Evolutionary conservation across 2,888 invertebrate species (phyloP), one percentile per base, ranked within the genome.

Genomic region (Drosophila demipolita): DNA sequence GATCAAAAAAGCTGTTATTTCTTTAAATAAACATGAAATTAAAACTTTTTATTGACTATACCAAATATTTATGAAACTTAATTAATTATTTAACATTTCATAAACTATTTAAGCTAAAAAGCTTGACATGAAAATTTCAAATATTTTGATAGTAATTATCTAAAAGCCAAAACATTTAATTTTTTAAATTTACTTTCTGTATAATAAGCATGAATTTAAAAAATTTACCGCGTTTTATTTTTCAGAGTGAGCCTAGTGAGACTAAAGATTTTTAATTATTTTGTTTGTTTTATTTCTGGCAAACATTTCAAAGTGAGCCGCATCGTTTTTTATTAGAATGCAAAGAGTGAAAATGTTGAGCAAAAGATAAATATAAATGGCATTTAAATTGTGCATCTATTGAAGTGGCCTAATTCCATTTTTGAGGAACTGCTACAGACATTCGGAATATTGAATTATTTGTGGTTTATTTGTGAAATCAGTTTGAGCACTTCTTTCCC

Each of bases 181-280:
- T 40, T 9, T n/a, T 9, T 2, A n/a, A 9, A 11, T 40, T 11
- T 11, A 40, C 2, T n/a, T n/a, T n/a, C 40, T n/a, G 11, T 11
- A n/a, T 38, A 38, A 3, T 3, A n/a, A n/a, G 9, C n/a, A 9
- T n/a, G n/a, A n/a, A 11, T 3, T 20, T 20, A 2, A 3, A 11
- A 42, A 6, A 42, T 20, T 45, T 12, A 0, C 1, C 3, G 7
- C 12, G 20, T 3, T 45, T 45, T 12, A 20, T 45, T 45, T 45
- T 69, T 50, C 54, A 55, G 38, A 54, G 67, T 63, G 61, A 53
- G 60, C 59, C 29, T 53, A 50, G 36, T 36, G 52, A 49, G 38
- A 32, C 36, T 17, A 82, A 90, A 85, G 77, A 90, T 85, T 90
- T 88, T 82, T 83, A 83, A 86, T 90, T 85, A 88, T 78, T 83